Evolutionary conservation across 2,113 vertebrate species (phyloP), one percentile per base, ranked within the genome.

Genomic region (Gadus chalcogrammus): DNA sequence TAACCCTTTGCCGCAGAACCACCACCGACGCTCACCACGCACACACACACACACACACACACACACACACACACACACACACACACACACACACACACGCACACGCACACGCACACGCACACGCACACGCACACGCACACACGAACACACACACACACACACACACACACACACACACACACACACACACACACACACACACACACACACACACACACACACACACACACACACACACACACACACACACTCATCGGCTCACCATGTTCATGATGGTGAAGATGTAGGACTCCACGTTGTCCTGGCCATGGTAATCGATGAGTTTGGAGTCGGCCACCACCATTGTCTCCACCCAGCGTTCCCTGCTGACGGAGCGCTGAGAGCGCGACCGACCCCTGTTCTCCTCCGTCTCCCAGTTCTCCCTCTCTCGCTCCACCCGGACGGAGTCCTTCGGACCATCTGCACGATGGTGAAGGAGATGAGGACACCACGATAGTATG

Each of bases 201-300:
- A 17, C 1, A 74, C n/a, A 64, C 17, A 35, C 38, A 42, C 11
- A 42, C 38, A 42, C 42, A 17, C 1, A 74, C n/a, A 64, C 17
- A 35, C 38, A 42, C 11, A 42, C 38, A 42, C 42, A 17, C 1
- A 74, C n/a, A 64, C 17, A 35, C 38, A 42, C 11, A 42, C 38
- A 42, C 42, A 48, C 42, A 48, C 42, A 9, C 42, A 48, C 42
- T 12, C 42, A 48, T 13, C 8, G 64, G 18, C 89, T 35, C 90
- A 98, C 97, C 97, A 99, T 99, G 80, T 99, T 99, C 95, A 99
- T 98, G 86, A 99, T 96, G 67, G 97, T 99, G 81, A 97, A 97
- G 81, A 99, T 95, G 75, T 99, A 99, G 16, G 95, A 94, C 80
- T 99, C 96, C 71, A 98, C 94, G 0, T 94, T 96, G 62, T 95